Evolutionary conservation across 2,113 vertebrate species (phyloP), one percentile per base, ranked within the genome.

Genomic region (Natator depressus): DNA sequence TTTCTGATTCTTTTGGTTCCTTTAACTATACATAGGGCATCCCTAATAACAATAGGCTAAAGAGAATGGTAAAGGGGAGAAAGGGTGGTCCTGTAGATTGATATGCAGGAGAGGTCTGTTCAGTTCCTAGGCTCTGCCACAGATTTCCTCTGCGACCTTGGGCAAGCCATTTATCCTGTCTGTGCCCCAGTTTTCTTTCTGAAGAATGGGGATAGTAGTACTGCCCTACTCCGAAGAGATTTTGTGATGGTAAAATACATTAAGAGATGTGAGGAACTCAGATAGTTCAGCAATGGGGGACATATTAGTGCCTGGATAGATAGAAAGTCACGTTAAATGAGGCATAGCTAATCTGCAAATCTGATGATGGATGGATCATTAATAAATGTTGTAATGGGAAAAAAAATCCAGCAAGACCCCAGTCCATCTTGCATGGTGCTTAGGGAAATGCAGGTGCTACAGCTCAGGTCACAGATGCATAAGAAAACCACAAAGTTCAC

Each of bases 291-390:
- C 24, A 16, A 65, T 14, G 8, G 24, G 80, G 90, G 92, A 87
- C 88, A 27, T 82, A 35, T 91, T 87, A 96, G 6, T 12, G 89
- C 83, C n/a, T 89, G 89, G 19, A 82, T 83, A 87, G 79, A 51
- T 8, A 54, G 93, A 80, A 7, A 82, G 42, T 80, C 31, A 85
- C 25, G 20, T 82, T 93, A 82, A 84, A 31, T 86, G 91, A 78
- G 65, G 13, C 24, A n/a, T 38, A 85, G 6, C 10, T 85, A 13
- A 35, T 16, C 11, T 35, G 3, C 65, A 69, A 47, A 8, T 27
- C 19, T 95, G 27, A 25, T 96, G 69, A 91, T 17, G 54, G 78
- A 76, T 81, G 0, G 81, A 84, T 94, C 89, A 91, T 89, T 93
- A 69, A 89, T 29, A 27, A 4, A 84, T 14, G 10, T 13, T 85